These are phyloP conservation scores for Enteromius viviparus DNA, from an alignment of 2,797 vertebrate species.

Conservation along the genomic window DNA sequence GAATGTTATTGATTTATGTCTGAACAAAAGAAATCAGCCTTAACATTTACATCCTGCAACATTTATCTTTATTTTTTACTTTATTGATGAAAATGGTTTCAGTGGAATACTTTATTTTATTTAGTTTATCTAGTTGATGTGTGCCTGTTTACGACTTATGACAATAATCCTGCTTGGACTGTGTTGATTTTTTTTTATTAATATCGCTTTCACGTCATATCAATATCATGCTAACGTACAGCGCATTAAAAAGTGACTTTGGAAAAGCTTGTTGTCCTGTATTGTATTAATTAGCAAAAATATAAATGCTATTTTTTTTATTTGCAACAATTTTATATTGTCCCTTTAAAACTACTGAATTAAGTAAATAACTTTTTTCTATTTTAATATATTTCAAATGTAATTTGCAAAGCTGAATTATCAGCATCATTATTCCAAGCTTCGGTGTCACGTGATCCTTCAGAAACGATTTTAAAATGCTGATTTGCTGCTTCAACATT, in stretches of 20 bases:
- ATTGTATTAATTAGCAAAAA: neutral
- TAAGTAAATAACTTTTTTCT: no score
- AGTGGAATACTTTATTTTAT: conserved; percentile 28
- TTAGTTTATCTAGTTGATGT: conserved; percentile 5
- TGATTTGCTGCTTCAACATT: neutral
- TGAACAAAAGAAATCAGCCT: conserved; percentile 38
- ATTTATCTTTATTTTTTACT: neutral
- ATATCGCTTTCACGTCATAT: conserved; percentile 29
- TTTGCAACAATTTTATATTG: neutral
- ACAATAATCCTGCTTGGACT: conserved; percentile 41
- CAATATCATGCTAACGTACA: conserved; percentile 40
- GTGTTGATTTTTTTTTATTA: conserved; percentile 27
- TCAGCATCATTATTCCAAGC: no score
- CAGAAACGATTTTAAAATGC: neutral
- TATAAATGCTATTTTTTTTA: neutral
- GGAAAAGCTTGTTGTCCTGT: conserved; percentile 9
- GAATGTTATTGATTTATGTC: conserved; percentile 47
- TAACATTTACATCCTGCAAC: conserved; percentile 19
- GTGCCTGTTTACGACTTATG: conserved; percentile 46
- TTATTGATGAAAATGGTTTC: conserved; percentile 19
- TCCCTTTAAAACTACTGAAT: neutral
- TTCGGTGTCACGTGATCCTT: neutral
- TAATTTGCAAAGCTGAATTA: no score
- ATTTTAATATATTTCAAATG: neutral
- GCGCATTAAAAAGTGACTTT: conserved; percentile 50